A percentile compares a stretch with the other conserved stretches of the same genome.
phyloP scores from a whole-genome alignment of 2,888 invertebrate species.

The Teleogryllus oceanicus region DNA sequence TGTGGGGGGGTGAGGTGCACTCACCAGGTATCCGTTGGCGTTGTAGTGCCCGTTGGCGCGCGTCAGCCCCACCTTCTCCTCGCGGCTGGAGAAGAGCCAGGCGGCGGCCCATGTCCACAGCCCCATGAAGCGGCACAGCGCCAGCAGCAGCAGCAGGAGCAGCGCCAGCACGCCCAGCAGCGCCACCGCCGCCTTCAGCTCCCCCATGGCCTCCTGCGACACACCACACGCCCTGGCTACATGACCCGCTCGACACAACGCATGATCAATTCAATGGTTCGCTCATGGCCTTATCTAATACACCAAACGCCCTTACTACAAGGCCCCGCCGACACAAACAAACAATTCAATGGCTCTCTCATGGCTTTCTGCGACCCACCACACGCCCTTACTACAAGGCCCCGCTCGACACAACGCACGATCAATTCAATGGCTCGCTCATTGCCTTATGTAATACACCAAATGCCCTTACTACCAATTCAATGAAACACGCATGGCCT shows the following conservation, averaged over 20 bases:
- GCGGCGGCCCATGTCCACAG: conserved; percentile 51
- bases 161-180: conserved; percentile 47
- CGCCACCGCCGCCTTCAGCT: conserved; percentile 45
- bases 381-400: too few relatives aligned
- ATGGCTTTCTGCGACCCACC: too few relatives aligned
- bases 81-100: conserved; percentile 53
- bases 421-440: too few relatives aligned
- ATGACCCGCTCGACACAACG: too few relatives aligned
- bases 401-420: too few relatives aligned
- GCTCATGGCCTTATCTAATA: accelerated
- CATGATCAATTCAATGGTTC: too few relatives aligned
- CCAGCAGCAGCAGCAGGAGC: conserved; percentile 47
- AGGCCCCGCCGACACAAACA: too few relatives aligned
- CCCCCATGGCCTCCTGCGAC: conserved; percentile 44
- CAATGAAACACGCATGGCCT: too few relatives aligned
- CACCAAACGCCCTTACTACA: too few relatives aligned
- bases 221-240: not conserved
- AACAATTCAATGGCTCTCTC: too few relatives aligned
- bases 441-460: too few relatives aligned
- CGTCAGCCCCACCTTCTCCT: conserved; percentile 56
- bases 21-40: conserved; percentile 65
- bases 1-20: conserved; percentile 37
- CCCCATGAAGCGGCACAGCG: conserved; percentile 49
- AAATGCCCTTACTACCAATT: too few relatives aligned
- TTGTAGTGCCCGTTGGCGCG: conserved; percentile 56